Base-by-base conservation (phyloP, 2,797 vertebrate species). In the Rhabdomys pumilio region DNA sequence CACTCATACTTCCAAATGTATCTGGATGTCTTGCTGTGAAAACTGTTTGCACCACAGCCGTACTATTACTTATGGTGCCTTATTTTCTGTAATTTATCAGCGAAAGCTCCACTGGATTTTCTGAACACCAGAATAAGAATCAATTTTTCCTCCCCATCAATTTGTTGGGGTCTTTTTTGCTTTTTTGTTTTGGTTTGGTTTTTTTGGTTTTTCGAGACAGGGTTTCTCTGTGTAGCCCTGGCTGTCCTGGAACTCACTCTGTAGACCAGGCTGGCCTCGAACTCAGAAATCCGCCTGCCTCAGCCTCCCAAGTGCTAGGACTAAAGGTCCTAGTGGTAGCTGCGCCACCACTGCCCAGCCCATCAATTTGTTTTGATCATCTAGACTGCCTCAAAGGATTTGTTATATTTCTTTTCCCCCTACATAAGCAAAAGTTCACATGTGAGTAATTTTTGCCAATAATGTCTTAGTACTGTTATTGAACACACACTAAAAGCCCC, bases 361-460 rank as follows among this genome's bases (percentile, higher is more conserved):
- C 65, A 85, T 20, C 80, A 82, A 89, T 82, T 79, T 80, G 9
- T 14, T 95, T 75, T 41, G 82, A 77, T 79, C 55, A 20, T 84
- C 6, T n/a, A 50, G 38, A 8, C 4, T 38, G 5, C 17, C 12
- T 76, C 41, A 29, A 75, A 34, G n/a, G 44, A 31, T 9, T 26
- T 57, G 17, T 9, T 89, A n/a, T 44, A 67, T 75, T 84, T 38
- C 20, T 53, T 76, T 29, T 26, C 14, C 1, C 15, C 13, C 9
- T 24, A 73, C 10, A 29, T 50, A 90, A 77, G 41, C 55, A 73
- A 12, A n/a, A 47, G 6, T 67, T 79, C 14, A 34, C 44, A 2
- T 67, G 2, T 67, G 7, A 82, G 65, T 57, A 13, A 55, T 55
- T 89, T 63, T 90, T 91, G 4, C 26, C 75, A 79, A 44, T 73